phyloP scores from a whole-genome alignment of 1,140 invertebrate species.

The Tachypleus tridentatus region DNA sequence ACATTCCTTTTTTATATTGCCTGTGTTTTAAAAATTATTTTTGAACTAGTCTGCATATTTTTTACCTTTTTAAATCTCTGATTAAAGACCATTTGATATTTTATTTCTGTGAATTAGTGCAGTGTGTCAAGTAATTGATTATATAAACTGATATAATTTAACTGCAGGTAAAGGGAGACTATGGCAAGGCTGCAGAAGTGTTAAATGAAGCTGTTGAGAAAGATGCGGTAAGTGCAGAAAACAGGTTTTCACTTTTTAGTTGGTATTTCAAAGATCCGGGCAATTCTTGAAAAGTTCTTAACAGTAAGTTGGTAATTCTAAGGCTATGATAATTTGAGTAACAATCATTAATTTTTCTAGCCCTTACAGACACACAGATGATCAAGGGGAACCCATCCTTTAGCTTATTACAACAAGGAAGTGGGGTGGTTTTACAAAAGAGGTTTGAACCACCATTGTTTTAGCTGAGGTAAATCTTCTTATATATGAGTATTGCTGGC shows the following conservation, averaged over 20 bases:
- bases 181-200: conserved; percentile 42
- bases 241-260: conserved; percentile 10
- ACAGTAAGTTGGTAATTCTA: not conserved
- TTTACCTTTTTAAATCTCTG: not conserved
- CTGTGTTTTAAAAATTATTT: not conserved
- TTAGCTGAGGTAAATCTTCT: not conserved
- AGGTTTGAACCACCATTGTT: not conserved
- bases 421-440: not conserved
- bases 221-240: conserved; percentile 36
- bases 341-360: not conserved
- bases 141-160: conserved; percentile 3
- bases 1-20: not conserved
- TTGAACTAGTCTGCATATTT: not conserved
- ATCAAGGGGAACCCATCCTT: not conserved
- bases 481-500: conserved; percentile 1
- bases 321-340: not conserved
- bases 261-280: conserved; percentile 1
- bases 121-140: not conserved
- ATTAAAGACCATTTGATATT: not conserved
- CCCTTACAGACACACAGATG: not conserved
- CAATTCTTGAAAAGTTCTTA: conserved; percentile 3
- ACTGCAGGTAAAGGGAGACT: conserved; percentile 34
- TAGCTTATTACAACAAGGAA: conserved; percentile 4
- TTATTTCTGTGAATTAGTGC: not conserved
- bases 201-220: conserved; percentile 49